Evolutionary conservation across 2,888 invertebrate species (phyloP).

Genomic region (Omphaloscelis lunosa): DNA sequence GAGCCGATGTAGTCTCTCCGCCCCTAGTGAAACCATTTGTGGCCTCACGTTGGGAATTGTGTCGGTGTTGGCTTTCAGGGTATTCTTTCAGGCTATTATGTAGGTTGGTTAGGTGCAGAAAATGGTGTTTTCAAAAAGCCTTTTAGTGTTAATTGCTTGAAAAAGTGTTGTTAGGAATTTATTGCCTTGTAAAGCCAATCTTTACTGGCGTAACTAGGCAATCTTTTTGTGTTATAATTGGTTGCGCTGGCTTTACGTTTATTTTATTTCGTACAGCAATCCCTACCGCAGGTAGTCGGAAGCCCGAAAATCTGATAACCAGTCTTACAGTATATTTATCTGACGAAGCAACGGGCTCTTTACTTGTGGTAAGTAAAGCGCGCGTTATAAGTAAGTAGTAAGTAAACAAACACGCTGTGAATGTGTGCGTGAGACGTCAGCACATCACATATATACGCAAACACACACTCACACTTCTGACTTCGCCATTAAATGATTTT

Average conservation of each 20-base stretch:
- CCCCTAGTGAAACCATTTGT: slow-evolving; percentile 56
- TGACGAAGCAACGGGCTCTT: too few species aligned
- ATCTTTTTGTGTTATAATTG: too few species aligned
- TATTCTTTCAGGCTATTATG: slow-evolving; percentile 38
- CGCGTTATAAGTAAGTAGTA: too few species aligned
- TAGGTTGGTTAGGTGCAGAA: slow-evolving; percentile 2
- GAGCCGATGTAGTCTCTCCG: slow-evolving; percentile 28
- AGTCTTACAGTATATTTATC: neutral
- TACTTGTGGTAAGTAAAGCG: too few species aligned
- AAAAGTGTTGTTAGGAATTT: neutral
- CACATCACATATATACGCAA: too few species aligned
- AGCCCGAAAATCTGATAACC: neutral
- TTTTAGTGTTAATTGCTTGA: slow-evolving; percentile 6
- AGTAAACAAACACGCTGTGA: too few species aligned
- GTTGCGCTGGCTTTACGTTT: neutral
- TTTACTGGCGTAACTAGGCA: too few species aligned
- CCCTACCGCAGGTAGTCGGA: neutral
- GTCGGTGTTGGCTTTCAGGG: slow-evolving; percentile 40
- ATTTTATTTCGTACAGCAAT: neutral
- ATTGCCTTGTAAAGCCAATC: neutral
- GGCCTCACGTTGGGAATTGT: slow-evolving; percentile 28
- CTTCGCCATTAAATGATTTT: too few species aligned
- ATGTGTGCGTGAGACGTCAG: too few species aligned
- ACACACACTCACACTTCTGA: too few species aligned
- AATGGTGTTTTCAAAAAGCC: slow-evolving; percentile 15